Percentiles rank a stretch among this genome's conserved stretches.
phyloP scores from a whole-genome alignment of 2,113 vertebrate species.

The Apteryx owenii region DNA sequence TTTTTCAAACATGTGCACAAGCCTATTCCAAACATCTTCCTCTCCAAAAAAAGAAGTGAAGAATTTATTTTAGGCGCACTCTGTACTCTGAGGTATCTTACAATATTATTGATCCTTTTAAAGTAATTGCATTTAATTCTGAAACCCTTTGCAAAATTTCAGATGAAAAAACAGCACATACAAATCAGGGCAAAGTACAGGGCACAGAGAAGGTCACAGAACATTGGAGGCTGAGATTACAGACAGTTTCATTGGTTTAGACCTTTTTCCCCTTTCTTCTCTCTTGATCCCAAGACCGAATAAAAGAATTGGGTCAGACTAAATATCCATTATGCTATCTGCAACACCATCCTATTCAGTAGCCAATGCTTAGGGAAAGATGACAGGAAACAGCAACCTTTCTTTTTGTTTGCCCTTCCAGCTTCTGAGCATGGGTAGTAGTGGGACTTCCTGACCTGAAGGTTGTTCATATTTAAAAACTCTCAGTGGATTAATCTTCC shows the following conservation, averaged over 20 bases:
- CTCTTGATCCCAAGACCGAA: neutral
- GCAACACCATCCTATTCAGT: neutral
- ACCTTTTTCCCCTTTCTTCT: neutral
- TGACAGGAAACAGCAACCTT: neutral
- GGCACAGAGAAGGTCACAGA: neutral
- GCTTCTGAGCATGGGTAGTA: neutral
- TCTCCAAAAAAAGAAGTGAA: constrained; percentile 37
- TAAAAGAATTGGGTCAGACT: neutral
- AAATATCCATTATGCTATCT: neutral
- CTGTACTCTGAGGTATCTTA: constrained; percentile 11
- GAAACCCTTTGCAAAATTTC: constrained; percentile 29
- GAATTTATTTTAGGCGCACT: constrained; percentile 70
- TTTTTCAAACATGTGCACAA: constrained; percentile 68
- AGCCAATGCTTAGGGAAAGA: neutral
- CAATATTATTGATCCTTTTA: constrained; percentile 69
- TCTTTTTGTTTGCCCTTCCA: neutral
- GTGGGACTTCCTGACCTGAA: neutral
- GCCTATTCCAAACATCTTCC: constrained; percentile 21
- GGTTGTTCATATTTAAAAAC: neutral
- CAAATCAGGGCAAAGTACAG: neutral
- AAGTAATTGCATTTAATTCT: constrained; percentile 76
- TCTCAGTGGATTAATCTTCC: neutral
- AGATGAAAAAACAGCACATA: constrained; percentile 37
- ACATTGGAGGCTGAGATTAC: neutral
- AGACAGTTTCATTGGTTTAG: neutral